Base-by-base conservation (phyloP, 1,140 invertebrate genomes). In the Magallana angulata region DNA sequence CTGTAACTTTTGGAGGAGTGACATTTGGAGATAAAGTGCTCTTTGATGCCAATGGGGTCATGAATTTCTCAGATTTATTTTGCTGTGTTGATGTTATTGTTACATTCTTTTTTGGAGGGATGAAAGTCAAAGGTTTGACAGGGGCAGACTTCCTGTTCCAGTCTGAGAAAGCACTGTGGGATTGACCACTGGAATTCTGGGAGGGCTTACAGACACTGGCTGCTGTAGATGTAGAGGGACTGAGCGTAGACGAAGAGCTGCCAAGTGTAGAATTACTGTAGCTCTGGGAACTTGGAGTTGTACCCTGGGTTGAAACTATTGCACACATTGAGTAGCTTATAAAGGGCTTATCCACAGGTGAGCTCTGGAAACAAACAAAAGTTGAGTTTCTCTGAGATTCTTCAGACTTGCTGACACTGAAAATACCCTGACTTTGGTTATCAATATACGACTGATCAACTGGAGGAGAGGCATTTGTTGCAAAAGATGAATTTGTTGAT, bases 141-240 rank as follows among this genome's bases (percentile, higher is more conserved):
- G 68, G 68, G 12, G 68, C 9, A 0, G 30, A 30, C 11, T 18
- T 76, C 36, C 68, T 76, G 68, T 76, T 76, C 68, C 68, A 76
- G 36, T 76, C 68, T 30, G 68, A 76, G 24, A 76, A 76, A 76
- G 68, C 68, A 76, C 68, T 76, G 24, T 76, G 68, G 7, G 68
- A 76, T 30, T 36, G 36, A 76, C 2, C 24, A 30, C 30, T 36
- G 36, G 68, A 12, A 12, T 9, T 12, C 36, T 18, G 24, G 14
- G 68, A 30, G 9, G 68, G 24, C 18, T 76, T 76, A 30, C 24
- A 30, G 68, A 76, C 9, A 36, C 68, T 76, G 0, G 60, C 14
- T 76, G 68, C 8, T 76, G 68, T 30, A 12, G 36, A 18, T 36
- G 12, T 30, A 12, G 68, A 76, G 24, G 24, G 24, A 76, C 14